Conservation (phyloP, 2,797 vertebrate species). For the Sebastes variabilis region DNA sequence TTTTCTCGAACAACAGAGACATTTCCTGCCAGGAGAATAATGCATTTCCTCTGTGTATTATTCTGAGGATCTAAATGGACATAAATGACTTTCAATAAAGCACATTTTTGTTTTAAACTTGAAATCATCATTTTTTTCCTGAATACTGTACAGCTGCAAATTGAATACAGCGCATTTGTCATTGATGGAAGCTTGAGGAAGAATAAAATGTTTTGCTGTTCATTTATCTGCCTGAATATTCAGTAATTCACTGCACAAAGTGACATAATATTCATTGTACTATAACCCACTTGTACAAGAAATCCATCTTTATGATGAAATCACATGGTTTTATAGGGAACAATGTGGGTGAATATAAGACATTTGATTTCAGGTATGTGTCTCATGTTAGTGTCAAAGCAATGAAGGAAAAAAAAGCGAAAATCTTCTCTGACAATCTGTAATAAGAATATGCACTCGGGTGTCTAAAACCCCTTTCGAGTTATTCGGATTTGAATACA, state of each 20-base stretch:
- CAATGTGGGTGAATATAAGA: not conserved
- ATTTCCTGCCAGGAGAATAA: conserved; percentile 51
- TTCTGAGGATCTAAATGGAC: conserved; percentile 56
- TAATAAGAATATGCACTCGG: not conserved
- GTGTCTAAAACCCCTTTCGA: not conserved
- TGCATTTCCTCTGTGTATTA: conserved; percentile 47
- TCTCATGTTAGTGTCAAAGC: not conserved
- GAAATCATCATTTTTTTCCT: conserved; percentile 35
- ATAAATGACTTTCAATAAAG: conserved; percentile 51
- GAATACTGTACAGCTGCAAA: conserved; percentile 13
- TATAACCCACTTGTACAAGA: not conserved
- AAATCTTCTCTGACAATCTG: not conserved
- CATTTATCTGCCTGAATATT: conserved; percentile 20
- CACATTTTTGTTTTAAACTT: conserved; percentile 52
- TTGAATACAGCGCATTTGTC: conserved; percentile 20
- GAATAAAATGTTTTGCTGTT: conserved; percentile 19
- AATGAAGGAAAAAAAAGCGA: not conserved
- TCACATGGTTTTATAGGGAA: not conserved
- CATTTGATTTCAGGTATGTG: not conserved
- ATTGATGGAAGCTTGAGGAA: not conserved
- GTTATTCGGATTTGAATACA: not conserved
- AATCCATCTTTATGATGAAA: conserved; percentile 22
- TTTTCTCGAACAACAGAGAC: conserved; percentile 47
- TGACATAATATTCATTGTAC: not conserved
- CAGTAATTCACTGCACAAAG: not conserved